These are phyloP conservation scores for Gymnarchus niloticus DNA, from an alignment of 2,113 vertebrate species.

Conservation along the genomic window DNA sequence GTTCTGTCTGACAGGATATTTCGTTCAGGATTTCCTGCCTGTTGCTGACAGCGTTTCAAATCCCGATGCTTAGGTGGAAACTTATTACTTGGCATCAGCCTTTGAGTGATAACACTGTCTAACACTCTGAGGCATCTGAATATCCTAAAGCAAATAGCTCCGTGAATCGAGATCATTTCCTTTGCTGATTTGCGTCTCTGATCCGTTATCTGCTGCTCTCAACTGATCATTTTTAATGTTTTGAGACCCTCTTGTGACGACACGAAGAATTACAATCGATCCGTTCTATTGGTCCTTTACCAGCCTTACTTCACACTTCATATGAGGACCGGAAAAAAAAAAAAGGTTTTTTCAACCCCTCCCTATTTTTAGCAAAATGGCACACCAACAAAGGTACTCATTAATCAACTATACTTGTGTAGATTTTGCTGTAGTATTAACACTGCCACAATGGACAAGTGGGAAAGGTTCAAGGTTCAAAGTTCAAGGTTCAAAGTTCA, in stretches of 20 bases:
- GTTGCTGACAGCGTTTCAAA: background rate
- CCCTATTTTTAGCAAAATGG: too few relatives aligned
- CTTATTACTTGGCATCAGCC: background rate
- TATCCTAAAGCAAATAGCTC: background rate
- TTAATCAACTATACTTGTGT: too few relatives aligned
- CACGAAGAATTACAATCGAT: background rate
- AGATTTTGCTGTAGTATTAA: too few relatives aligned
- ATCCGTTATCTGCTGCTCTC: background rate
- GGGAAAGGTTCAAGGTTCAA: too few relatives aligned
- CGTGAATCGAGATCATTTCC: background rate
- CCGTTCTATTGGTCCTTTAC: background rate
- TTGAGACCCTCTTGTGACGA: background rate
- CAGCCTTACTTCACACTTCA: background rate
- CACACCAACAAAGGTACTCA: too few relatives aligned
- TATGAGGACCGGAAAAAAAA: too few relatives aligned
- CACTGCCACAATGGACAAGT: too few relatives aligned
- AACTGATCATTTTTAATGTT: background rate
- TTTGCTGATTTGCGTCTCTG: background rate
- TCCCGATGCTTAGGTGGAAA: background rate
- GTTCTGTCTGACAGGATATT: background rate
- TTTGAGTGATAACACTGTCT: slow-evolving; percentile 1
- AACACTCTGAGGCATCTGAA: background rate
- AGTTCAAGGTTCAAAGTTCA: too few relatives aligned
- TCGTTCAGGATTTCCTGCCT: background rate
- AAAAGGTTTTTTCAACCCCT: too few relatives aligned